Evolutionary conservation across 2,113 vertebrate genomes (phyloP).

Genomic region (Halichoerus grypus): DNA sequence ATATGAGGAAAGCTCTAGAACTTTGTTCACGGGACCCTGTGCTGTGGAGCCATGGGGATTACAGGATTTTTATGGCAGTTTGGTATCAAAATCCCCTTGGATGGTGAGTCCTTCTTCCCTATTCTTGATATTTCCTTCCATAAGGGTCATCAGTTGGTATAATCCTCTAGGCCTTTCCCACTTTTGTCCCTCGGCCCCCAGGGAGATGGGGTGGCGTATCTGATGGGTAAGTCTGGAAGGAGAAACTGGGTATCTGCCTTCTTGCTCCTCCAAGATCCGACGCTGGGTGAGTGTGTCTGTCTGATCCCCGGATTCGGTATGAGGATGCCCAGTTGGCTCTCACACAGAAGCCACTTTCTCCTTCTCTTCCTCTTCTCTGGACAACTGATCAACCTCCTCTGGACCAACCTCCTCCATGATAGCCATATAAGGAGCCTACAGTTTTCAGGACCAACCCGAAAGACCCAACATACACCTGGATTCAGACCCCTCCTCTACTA

Average conservation of each 20-base stretch:
- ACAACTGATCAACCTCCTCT: neutral
- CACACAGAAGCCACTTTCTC: neutral
- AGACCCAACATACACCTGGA: neutral
- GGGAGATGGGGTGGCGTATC: neutral
- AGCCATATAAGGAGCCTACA: neutral
- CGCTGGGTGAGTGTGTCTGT: fast-evolving
- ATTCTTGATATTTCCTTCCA: neutral
- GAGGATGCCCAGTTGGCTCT: neutral
- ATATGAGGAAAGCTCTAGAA: neutral
- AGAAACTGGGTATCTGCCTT: neutral
- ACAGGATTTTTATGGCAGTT: neutral
- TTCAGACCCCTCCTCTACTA: neutral
- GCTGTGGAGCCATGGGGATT: fast-evolving
- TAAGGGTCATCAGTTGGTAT: fast-evolving
- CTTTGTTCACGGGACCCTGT: neutral
- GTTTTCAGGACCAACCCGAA: neutral
- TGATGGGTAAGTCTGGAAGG: neutral
- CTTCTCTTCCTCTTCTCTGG: neutral
- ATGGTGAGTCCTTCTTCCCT: neutral
- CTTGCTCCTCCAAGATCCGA: neutral
- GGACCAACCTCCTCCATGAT: too few species aligned
- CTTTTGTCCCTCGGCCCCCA: too few species aligned
- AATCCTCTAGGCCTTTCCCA: neutral
- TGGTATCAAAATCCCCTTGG: neutral
- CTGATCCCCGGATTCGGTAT: neutral